Conservation (phyloP, 2,113 vertebrate genomes). For the Gavialis gangeticus region DNA sequence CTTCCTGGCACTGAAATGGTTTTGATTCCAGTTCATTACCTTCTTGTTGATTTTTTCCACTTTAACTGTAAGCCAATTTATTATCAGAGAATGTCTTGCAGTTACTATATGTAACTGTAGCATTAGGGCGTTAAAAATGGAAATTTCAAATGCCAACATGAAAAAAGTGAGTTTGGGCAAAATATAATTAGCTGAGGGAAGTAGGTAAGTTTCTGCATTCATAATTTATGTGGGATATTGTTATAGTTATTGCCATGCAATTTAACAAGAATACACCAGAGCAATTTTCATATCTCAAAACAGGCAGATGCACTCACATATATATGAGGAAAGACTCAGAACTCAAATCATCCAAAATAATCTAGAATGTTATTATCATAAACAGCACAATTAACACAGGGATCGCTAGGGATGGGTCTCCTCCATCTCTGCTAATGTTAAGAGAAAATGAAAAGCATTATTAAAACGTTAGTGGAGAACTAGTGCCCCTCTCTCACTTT, state of each 20-base stretch:
- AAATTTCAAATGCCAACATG: conserved; percentile 65
- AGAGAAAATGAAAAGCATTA: conserved; percentile 57
- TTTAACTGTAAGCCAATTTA: conserved; percentile 46
- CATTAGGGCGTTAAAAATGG: conserved; percentile 23
- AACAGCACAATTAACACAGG: conserved; percentile 48
- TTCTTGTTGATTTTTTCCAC: conserved; percentile 26
- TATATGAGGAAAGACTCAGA: conserved; percentile 46
- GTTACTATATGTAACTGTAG: not conserved
- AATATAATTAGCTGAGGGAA: conserved; percentile 73
- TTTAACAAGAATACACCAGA: conserved; percentile 76
- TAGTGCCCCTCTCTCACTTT: not conserved
- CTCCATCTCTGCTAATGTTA: conserved; percentile 30
- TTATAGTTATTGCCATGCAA: conserved; percentile 75
- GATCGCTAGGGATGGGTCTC: conserved; percentile 23
- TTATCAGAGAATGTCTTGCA: conserved; percentile 36
- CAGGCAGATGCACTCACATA: conserved; percentile 50
- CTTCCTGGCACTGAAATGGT: not conserved
- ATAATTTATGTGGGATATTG: conserved; percentile 73
- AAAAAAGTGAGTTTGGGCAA: conserved; percentile 53
- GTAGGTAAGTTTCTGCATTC: conserved; percentile 64
- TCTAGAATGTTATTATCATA: conserved; percentile 55
- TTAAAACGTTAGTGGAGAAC: conserved; percentile 33
- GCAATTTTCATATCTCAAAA: conserved; percentile 62
- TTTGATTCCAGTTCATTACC: conserved; percentile 48
- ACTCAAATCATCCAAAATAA: conserved; percentile 65